Evolutionary conservation across 2,888 invertebrate genomes (phyloP).

Genomic region (Eumacrocentrus americanus): DNA sequence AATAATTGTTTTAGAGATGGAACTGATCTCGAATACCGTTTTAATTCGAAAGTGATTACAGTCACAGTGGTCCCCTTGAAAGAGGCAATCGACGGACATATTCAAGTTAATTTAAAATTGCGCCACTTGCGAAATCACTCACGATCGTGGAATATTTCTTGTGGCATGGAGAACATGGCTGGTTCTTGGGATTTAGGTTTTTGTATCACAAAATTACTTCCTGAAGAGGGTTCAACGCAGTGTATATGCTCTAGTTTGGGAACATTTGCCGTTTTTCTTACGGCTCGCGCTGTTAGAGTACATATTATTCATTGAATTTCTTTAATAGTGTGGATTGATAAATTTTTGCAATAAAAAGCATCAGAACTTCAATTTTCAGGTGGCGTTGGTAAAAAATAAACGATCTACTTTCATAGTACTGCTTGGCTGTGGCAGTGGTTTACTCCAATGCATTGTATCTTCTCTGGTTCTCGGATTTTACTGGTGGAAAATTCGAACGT

Average conservation of each 20-base stretch:
- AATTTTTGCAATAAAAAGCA: not conserved
- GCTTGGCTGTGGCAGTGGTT: constrained; percentile 65
- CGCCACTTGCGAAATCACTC: constrained; percentile 62
- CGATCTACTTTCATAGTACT: constrained; percentile 61
- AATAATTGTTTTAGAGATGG: constrained; percentile 65
- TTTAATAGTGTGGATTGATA: no score
- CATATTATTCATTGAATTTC: no score
- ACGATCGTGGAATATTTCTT: constrained; percentile 62
- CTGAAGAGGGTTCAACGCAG: constrained; percentile 60
- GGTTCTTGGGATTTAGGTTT: constrained; percentile 70
- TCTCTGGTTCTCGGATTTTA: constrained; percentile 63
- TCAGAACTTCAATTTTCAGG: constrained; percentile 36
- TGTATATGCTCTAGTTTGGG: constrained; percentile 71
- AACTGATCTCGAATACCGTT: constrained; percentile 71
- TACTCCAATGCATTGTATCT: constrained; percentile 63
- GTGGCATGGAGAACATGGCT: constrained; percentile 61
- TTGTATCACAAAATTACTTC: constrained; percentile 63
- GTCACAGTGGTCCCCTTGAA: constrained; percentile 51
- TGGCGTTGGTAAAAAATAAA: constrained; percentile 49
- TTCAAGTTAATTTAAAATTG: constrained; percentile 64
- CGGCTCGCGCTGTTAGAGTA: constrained; percentile 60
- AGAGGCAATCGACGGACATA: constrained; percentile 44
- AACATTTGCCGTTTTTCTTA: constrained; percentile 69
- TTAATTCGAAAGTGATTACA: constrained; percentile 67
- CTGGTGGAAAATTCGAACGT: constrained; percentile 64